Evolutionary conservation across 53 echinoderm and acorn worm species (phyloP).

Genomic region (Holothuria leucospilota): DNA sequence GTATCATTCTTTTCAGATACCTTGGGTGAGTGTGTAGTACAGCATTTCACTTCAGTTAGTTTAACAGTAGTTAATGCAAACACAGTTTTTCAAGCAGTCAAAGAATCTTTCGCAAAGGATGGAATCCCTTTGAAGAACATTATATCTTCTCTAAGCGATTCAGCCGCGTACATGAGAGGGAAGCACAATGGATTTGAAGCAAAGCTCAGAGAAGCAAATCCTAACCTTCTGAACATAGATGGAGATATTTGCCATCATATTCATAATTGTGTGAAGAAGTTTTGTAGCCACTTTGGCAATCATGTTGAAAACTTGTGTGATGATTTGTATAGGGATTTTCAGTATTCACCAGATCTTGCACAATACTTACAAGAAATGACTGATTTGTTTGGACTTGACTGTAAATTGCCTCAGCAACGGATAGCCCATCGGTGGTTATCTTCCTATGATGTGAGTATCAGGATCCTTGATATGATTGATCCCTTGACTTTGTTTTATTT

Average conservation of each 20-base stretch:
- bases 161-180: slow-evolving; percentile 63
- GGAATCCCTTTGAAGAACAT: slow-evolving; percentile 49
- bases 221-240: slow-evolving; percentile 30
- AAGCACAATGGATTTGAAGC: slow-evolving; percentile 50
- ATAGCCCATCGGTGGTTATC: slow-evolving; percentile 42
- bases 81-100: slow-evolving; percentile 49
- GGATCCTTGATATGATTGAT: slow-evolving; percentile 14
- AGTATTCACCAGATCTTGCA: slow-evolving; percentile 45
- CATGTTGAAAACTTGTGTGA: slow-evolving; percentile 38
- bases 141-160: slow-evolving; percentile 49
- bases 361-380: slow-evolving; percentile 33
- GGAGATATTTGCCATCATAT: too few relatives aligned
- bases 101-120: slow-evolving; percentile 25
- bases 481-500: slow-evolving; percentile 19
- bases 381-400: slow-evolving; percentile 22
- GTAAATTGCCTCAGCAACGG: slow-evolving; percentile 5
- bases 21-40: slow-evolving; percentile 29
- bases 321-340: slow-evolving; percentile 45
- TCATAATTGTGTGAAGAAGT: too few relatives aligned
- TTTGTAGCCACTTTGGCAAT: slow-evolving; percentile 35
- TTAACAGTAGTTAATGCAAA: slow-evolving; percentile 45
- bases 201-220: slow-evolving; percentile 25
- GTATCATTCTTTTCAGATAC: slow-evolving; percentile 51
- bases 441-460: neutral
- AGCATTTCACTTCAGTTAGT: slow-evolving; percentile 49